Base-by-base conservation (phyloP, 2,113 vertebrate species). In the Bubo blakistoni region DNA sequence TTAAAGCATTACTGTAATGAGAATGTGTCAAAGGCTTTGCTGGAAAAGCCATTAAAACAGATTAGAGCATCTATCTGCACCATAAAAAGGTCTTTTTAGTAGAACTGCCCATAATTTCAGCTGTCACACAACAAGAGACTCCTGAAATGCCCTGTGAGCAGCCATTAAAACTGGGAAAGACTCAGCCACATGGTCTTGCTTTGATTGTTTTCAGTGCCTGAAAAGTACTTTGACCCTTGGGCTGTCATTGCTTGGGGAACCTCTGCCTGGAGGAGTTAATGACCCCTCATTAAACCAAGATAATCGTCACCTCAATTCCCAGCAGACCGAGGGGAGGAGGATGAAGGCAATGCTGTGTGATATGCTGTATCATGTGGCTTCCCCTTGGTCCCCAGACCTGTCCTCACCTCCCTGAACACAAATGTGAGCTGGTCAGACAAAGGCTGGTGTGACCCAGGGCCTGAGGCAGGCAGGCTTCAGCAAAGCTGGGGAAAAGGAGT, bases 21-120 rank as follows among this genome's bases (percentile, higher is more conserved):
- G 93, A 88, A 87, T n/a, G 52, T 94, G 88, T 94, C 90, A 96
- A 92, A 96, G 79, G 71, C 90, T 96, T 95, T 92, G 82, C 80
- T 92, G 82, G 46, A 71, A 89, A 88, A 91, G 73, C 91, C 67
- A 89, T 95, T 96, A 89, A 95, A 96, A 88, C 79, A 87, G 95
- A 96, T 95, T 81, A 96, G 81, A 95, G 90, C 88, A 95, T 97
- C 91, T 94, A 79, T 95, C 87, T 96, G 76, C 61, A 91, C 73
- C 80, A 89, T 89, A 85, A 95, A 95, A 95, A 94, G 77, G 91
- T 55, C 73, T 49, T 94, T 97, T 94, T 18, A 82, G 63, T 42
- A 36, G 78, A 91, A 58, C 66, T 85, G 66, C 58, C 80, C 16
- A 2, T 93, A 71, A 96, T 92, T 97, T 87, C 86, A 78, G 55